These are phyloP conservation scores for Eretmochelys imbricata DNA, from an alignment of 2,113 vertebrate species.

Conservation along the genomic window DNA sequence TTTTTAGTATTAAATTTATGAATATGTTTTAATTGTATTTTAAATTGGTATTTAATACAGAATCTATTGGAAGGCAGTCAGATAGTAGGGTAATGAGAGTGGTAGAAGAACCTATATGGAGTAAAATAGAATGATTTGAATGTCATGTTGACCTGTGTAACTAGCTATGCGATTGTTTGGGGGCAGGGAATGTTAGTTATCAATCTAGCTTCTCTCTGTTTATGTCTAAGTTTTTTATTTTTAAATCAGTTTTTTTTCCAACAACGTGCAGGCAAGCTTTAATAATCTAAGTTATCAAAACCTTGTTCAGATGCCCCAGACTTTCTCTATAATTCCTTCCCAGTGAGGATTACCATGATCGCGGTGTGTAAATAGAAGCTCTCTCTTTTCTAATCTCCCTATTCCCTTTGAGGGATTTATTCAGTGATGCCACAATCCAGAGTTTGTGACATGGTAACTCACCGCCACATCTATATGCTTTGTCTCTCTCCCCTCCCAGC, in stretches of 20 bases:
- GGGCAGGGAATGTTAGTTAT: not conserved
- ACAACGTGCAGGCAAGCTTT: not conserved
- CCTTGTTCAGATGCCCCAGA: not conserved
- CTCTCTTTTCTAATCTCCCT: not conserved
- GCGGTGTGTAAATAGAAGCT: accelerated
- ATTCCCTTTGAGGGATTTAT: not conserved
- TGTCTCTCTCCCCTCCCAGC: not conserved
- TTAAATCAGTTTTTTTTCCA: not conserved
- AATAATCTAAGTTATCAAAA: not conserved
- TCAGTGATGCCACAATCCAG: not conserved
- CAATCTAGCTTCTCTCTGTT: not conserved
- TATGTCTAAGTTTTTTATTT: not conserved
- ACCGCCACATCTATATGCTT: not conserved
- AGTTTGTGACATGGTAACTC: not conserved
- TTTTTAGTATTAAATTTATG: not conserved
- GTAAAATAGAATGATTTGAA: not conserved
- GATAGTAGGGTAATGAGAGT: not conserved
- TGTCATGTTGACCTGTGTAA: not conserved
- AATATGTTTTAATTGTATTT: not conserved
- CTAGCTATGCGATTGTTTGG: not conserved
- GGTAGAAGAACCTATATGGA: not conserved
- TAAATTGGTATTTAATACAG: not conserved
- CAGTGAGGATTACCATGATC: not conserved
- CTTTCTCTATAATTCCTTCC: not conserved
- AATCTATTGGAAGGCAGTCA: not conserved